phyloP scores from a whole-genome alignment of 2,113 vertebrate genomes.

The Chrysemys picta region DNA sequence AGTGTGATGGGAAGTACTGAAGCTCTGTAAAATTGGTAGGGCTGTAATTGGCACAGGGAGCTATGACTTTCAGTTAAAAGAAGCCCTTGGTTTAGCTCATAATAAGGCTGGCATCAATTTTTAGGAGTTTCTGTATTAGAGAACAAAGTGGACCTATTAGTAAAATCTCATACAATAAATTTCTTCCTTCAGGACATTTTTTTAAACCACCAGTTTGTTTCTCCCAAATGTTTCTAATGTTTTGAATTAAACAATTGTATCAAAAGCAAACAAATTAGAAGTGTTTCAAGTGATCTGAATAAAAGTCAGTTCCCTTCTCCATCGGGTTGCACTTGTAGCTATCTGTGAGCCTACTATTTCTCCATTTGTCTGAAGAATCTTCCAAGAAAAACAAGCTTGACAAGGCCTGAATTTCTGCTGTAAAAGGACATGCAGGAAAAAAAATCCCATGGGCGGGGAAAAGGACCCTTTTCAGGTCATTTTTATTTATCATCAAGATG shows the following conservation, averaged over 20 bases:
- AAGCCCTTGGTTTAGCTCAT: not conserved
- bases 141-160: not conserved
- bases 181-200: not conserved
- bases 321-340: not conserved
- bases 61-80: not conserved
- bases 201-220: not conserved
- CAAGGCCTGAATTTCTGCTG: not conserved
- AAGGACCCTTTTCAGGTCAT: not conserved
- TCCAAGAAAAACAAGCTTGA: not conserved
- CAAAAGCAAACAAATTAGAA: not conserved
- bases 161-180: not conserved
- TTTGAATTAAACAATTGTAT: not conserved
- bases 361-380: not conserved
- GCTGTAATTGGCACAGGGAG: not conserved
- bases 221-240: not conserved
- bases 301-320: not conserved
- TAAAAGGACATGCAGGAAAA: not conserved
- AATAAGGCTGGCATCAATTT: not conserved
- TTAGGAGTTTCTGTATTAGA: not conserved
- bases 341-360: not conserved
- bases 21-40: not conserved
- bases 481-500: not conserved
- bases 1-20: not conserved
- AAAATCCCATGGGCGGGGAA: not conserved
- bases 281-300: accelerated